phyloP scores from a whole-genome alignment of 2,113 vertebrate genomes.

The Eupsittula cactorum region DNA sequence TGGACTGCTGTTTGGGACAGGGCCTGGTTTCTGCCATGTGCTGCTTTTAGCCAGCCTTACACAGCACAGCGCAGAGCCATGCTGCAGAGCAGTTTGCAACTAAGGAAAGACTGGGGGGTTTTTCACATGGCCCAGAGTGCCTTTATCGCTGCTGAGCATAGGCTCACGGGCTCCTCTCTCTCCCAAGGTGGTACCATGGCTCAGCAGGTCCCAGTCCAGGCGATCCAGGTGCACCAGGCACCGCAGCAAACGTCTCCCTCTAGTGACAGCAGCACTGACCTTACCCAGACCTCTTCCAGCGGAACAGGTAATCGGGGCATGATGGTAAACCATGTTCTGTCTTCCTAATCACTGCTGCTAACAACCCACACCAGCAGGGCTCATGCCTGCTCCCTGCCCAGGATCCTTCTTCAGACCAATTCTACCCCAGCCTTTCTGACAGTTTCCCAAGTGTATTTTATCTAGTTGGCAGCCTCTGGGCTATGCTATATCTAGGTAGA shows the following conservation, averaged over 20 bases:
- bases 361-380: fast-evolving
- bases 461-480: background rate
- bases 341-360: background rate
- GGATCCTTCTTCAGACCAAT: background rate
- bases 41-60: background rate
- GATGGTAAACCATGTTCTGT: background rate
- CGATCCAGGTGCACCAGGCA: constrained; percentile 93
- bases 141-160: background rate
- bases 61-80: background rate
- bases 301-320: constrained; percentile 83
- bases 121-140: background rate
- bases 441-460: background rate
- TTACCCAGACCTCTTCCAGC: constrained; percentile 90
- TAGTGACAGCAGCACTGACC: constrained; percentile 90
- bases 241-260: constrained; percentile 84
- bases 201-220: constrained; percentile 93
- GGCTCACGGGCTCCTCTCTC: constrained; percentile 16
- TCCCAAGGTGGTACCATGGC: constrained; percentile 85
- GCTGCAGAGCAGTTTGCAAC: background rate
- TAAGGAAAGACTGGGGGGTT: background rate
- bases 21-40: background rate
- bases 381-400: background rate
- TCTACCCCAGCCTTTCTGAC: background rate
- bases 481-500: background rate
- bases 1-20: background rate